Evolutionary conservation across 37 sponge, comb jelly and placozoan genomes (phyloP).

Genomic region (Chondrosia reniformis): DNA sequence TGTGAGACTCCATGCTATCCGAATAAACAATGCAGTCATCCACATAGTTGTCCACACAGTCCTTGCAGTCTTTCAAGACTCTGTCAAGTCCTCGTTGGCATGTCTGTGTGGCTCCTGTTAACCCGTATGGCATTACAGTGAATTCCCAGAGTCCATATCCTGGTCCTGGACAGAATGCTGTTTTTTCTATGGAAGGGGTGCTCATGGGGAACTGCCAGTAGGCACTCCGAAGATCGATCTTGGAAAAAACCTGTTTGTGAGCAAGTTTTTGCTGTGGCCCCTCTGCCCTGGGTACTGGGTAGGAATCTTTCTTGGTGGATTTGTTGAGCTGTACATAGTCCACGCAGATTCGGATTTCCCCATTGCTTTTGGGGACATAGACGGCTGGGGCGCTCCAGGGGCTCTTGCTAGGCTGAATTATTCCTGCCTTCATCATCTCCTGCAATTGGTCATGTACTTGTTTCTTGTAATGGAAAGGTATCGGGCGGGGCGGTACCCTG

Average conservation of each 20-base stretch:
- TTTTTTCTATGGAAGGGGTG: background rate
- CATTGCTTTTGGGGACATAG: slow-evolving; percentile 36
- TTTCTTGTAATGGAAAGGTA: slow-evolving; percentile 42
- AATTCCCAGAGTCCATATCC: slow-evolving; percentile 34
- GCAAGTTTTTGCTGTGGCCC: slow-evolving; percentile 27
- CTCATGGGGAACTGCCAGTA: slow-evolving; percentile 41
- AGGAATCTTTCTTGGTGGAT: slow-evolving; percentile 1
- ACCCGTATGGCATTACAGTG: slow-evolving; percentile 30
- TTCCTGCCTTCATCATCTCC: slow-evolving; percentile 35
- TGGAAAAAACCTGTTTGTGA: slow-evolving; percentile 22
- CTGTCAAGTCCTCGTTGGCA: slow-evolving; percentile 36
- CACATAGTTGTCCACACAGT: slow-evolving; percentile 20
- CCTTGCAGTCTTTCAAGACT: background rate
- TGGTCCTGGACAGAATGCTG: slow-evolving; percentile 40
- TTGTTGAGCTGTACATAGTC: slow-evolving; percentile 60
- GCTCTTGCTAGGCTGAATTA: slow-evolving; percentile 15
- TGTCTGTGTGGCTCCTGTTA: slow-evolving; percentile 22
- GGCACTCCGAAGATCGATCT: slow-evolving; percentile 23
- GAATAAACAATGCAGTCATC: slow-evolving; percentile 29
- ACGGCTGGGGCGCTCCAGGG: slow-evolving; percentile 51
- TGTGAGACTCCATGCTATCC: background rate
- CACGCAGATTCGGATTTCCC: slow-evolving; percentile 31
- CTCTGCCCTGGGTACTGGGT: slow-evolving; percentile 38
- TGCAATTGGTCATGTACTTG: slow-evolving; percentile 44
- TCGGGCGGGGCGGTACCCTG: slow-evolving; percentile 47